Evolutionary conservation across 2,797 vertebrate genomes (phyloP).

Genomic region (Benthosema pterotum): DNA sequence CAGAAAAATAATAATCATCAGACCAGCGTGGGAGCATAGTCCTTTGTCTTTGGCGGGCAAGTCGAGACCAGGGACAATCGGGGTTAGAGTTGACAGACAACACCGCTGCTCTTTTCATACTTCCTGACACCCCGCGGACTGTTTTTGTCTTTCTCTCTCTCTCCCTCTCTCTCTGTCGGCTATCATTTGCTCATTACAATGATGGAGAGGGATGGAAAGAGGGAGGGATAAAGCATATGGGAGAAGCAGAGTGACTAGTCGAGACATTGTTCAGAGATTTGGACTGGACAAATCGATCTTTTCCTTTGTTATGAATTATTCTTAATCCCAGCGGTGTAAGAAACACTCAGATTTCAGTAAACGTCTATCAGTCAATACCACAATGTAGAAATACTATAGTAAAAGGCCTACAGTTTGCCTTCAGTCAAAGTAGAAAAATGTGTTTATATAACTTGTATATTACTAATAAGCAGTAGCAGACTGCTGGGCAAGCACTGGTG

Average conservation of each 20-base stretch:
- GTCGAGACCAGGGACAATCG: slow-evolving; percentile 53
- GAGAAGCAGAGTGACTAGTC: slow-evolving; percentile 38
- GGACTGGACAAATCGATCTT: slow-evolving; percentile 18
- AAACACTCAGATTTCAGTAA: no score
- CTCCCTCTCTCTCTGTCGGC: slow-evolving; percentile 1
- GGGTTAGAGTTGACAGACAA: slow-evolving; percentile 70
- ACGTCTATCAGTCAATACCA: no score
- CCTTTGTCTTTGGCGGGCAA: slow-evolving; percentile 64
- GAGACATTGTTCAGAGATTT: slow-evolving; percentile 41
- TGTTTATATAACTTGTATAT: no score
- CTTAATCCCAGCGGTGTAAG: no score
- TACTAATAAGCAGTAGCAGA: no score
- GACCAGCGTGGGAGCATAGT: slow-evolving; percentile 53
- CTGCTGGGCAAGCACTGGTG: no score
- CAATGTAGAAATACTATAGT: no score
- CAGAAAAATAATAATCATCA: slow-evolving; percentile 74
- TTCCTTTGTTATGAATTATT: slow-evolving; percentile 23
- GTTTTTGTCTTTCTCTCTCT: slow-evolving; percentile 23
- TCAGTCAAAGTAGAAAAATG: no score
- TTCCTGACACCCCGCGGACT: slow-evolving; percentile 62
- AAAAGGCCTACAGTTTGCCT: no score
- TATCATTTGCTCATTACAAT: slow-evolving; percentile 68
- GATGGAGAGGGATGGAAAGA: slow-evolving; percentile 43
- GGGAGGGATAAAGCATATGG: slow-evolving; percentile 19
- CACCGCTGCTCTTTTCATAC: slow-evolving; percentile 71